Conservation (phyloP, 2,797 vertebrate genomes). For the Argya squamiceps region DNA sequence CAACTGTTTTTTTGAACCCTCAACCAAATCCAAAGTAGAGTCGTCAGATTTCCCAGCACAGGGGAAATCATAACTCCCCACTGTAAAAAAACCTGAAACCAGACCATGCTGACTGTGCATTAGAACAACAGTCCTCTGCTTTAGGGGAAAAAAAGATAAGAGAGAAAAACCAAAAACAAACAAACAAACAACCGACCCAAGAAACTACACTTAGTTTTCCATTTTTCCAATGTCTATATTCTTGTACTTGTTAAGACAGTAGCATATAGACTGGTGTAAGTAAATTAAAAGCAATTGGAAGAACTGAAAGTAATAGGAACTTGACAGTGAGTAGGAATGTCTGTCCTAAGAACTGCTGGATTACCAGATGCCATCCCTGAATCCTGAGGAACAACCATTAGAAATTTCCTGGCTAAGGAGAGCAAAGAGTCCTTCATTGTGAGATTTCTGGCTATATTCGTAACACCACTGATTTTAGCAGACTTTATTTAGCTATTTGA, state of each 20-base stretch:
- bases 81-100: background rate
- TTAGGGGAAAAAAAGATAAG: accelerated
- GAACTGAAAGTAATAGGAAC: background rate
- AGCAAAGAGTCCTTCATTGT: background rate
- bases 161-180: background rate
- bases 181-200: background rate
- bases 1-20: background rate
- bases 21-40: accelerated
- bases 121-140: background rate
- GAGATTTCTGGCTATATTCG: background rate
- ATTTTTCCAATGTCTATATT: background rate
- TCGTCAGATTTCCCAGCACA: background rate
- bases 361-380: background rate
- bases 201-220: background rate
- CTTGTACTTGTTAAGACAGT: background rate
- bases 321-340: background rate
- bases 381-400: background rate
- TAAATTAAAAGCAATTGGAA: background rate
- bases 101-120: background rate
- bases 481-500: background rate
- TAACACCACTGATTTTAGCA: background rate
- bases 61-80: accelerated
- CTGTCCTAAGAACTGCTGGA: background rate
- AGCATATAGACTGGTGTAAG: background rate
- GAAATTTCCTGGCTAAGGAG: background rate